These are phyloP conservation scores for Tribolium castaneum DNA, from an alignment of 1,140 invertebrate species.

Conservation along the genomic window DNA sequence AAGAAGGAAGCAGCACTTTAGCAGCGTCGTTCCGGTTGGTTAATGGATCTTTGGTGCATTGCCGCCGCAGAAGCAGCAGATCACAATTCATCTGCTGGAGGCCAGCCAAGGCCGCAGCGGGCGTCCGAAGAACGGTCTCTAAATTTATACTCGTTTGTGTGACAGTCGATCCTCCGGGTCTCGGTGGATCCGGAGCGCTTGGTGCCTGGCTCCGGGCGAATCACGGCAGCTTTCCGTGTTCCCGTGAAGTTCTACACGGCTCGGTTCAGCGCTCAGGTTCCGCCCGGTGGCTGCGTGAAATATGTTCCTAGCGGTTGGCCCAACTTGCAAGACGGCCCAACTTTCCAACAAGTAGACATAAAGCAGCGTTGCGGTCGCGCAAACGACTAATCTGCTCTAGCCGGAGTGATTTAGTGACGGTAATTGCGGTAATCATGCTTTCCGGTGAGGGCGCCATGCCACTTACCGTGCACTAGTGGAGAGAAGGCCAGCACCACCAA, in stretches of 20 bases:
- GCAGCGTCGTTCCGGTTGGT: conserved; percentile 37
- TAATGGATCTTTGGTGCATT: conserved; percentile 52
- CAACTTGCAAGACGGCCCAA: conserved; percentile 55
- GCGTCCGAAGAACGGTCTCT: conserved; percentile 23
- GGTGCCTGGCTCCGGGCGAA: conserved; percentile 3
- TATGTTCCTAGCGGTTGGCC: conserved; percentile 56
- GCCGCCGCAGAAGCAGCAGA: conserved; percentile 41
- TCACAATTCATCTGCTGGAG: conserved; percentile 57
- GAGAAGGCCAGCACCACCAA: conserved; percentile 46
- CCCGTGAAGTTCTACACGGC: conserved; percentile 45
- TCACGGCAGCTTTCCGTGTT: neutral
- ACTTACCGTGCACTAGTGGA: conserved; percentile 47
- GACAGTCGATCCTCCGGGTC: conserved; percentile 33
- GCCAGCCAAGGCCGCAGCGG: conserved; percentile 48
- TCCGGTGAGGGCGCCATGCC: neutral
- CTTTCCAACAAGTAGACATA: conserved; percentile 53
- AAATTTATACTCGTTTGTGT: conserved; percentile 47
- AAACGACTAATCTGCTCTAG: conserved; percentile 53
- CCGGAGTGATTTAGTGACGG: conserved; percentile 54
- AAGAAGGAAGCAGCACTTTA: conserved; percentile 32
- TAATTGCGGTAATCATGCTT: conserved; percentile 50
- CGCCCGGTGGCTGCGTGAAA: conserved; percentile 53
- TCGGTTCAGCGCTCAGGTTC: conserved; percentile 49
- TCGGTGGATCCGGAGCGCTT: conserved; percentile 45
- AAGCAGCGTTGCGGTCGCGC: conserved; percentile 45